phyloP scores from a whole-genome alignment of 2,888 invertebrate genomes.

The Agrotis puta region DNA sequence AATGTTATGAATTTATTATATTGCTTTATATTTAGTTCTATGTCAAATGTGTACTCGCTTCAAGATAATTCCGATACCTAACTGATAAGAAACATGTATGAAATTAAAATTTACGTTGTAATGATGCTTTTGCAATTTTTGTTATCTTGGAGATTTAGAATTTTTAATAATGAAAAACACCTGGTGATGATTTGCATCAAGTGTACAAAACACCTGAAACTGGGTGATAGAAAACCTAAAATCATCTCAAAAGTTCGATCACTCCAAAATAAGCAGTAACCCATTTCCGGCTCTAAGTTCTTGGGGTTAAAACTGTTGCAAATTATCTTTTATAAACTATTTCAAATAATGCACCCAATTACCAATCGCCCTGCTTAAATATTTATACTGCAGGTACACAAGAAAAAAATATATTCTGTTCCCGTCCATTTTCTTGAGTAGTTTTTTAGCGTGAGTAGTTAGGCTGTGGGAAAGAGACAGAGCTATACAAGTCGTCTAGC shows the following conservation, averaged over 20 bases:
- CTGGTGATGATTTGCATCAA: neutral
- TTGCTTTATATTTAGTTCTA: slow-evolving; percentile 7
- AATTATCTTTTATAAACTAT: no score
- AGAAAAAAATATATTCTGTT: neutral
- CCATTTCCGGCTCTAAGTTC: no score
- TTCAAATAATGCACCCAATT: no score
- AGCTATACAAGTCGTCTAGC: no score
- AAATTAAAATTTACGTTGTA: slow-evolving; percentile 11
- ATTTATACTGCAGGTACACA: neutral
- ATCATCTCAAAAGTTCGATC: neutral
- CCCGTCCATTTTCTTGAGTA: neutral
- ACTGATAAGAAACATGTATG: slow-evolving; percentile 7
- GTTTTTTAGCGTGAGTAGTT: no score
- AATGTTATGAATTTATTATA: neutral
- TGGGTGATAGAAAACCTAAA: no score
- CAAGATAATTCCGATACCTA: slow-evolving; percentile 17
- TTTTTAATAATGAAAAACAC: neutral
- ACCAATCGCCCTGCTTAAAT: neutral
- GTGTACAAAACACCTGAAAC: no score
- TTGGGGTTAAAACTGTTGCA: no score
- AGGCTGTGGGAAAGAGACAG: no score
- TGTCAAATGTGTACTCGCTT: neutral
- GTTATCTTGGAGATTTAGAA: neutral
- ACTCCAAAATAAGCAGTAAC: no score
- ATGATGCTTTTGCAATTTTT: slow-evolving; percentile 21